Conservation (phyloP, 2,797 vertebrate genomes). For the Muscicapa comitata region DNA sequence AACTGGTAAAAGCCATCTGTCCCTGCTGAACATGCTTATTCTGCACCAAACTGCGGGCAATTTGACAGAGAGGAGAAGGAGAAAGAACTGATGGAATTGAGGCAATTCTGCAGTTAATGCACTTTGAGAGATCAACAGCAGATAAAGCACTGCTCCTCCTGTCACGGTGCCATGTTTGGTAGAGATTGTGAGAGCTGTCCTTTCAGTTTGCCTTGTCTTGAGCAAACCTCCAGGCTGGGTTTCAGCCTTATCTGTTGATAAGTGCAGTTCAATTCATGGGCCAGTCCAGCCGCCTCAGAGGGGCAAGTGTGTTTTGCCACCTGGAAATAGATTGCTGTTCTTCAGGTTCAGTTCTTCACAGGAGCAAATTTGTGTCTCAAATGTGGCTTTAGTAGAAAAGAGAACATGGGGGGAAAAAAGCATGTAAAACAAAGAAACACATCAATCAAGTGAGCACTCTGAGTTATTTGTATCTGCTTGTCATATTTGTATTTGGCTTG, state of each 20-base stretch:
- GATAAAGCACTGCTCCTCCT: neutral
- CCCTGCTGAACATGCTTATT: neutral
- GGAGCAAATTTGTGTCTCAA: neutral
- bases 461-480: neutral
- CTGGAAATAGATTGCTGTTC: neutral
- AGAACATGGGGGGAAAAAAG: neutral
- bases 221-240: neutral
- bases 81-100: neutral
- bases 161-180: neutral
- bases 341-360: neutral
- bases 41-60: fast-evolving
- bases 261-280: neutral
- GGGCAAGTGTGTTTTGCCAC: neutral
- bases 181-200: neutral
- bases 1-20: neutral
- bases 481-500: neutral
- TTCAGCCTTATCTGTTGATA: conserved; percentile 32
- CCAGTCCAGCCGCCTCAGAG: neutral
- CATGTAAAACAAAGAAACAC: neutral
- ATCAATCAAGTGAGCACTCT: neutral
- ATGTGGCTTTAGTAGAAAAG: neutral
- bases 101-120: neutral
- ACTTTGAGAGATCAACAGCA: neutral
- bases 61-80: neutral
- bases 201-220: neutral